These are phyloP conservation scores for Rhinoptilus africanus DNA, from an alignment of 2,113 vertebrate species.

Conservation along the genomic window DNA sequence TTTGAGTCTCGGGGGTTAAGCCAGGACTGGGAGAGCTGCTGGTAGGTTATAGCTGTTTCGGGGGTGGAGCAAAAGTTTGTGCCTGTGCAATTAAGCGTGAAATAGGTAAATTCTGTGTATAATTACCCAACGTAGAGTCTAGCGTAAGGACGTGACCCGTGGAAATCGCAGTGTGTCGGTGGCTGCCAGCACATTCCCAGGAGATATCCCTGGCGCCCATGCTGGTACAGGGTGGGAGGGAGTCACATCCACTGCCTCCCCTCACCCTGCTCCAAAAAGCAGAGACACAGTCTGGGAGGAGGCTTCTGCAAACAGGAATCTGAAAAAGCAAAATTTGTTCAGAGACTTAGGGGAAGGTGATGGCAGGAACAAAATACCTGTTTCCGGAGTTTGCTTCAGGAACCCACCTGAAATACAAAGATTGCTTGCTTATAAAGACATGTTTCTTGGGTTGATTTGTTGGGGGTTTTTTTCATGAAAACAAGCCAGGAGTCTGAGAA, in stretches of 20 bases:
- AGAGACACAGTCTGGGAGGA: not conserved
- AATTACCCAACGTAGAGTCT: not conserved
- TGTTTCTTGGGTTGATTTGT: not conserved
- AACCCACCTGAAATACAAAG: not conserved
- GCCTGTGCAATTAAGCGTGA: constrained; percentile 52
- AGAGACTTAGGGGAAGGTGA: not conserved
- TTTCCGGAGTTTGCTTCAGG: not conserved
- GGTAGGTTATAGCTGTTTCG: not conserved
- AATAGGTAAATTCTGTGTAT: constrained; percentile 59
- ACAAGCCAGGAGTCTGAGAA: not conserved
- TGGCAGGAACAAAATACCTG: not conserved
- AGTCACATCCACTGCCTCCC: not conserved
- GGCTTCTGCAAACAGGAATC: not conserved
- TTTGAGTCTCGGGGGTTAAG: not conserved
- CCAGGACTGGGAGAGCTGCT: not conserved
- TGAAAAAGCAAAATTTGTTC: fast-evolving
- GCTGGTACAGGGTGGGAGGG: fast-evolving
- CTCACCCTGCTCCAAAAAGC: not conserved
- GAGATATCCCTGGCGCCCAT: not conserved
- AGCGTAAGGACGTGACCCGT: not conserved
- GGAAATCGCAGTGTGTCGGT: not conserved
- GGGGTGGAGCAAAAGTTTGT: constrained; percentile 19
- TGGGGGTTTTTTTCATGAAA: not conserved
- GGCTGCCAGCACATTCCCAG: not conserved
- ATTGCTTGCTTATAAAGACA: not conserved